These are phyloP conservation scores for Apotomis turbidana DNA, from an alignment of 2,888 invertebrate genomes.

Conservation along the genomic window DNA sequence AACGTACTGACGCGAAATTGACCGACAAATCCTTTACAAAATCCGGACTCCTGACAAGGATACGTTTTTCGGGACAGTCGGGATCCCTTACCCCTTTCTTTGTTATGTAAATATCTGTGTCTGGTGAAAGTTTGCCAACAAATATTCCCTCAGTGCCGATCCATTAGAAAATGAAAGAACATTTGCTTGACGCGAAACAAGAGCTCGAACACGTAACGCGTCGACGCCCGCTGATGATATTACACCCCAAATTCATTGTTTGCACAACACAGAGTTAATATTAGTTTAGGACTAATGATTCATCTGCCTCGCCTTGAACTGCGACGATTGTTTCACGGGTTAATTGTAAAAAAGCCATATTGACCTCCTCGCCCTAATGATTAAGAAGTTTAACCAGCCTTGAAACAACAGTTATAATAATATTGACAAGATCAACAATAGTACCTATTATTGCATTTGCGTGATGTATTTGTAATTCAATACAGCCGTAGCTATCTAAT, in stretches of 20 bases:
- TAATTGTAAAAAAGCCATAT: slow-evolving; percentile 25
- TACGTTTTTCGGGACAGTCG: slow-evolving; percentile 68
- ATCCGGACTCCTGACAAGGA: slow-evolving; percentile 71
- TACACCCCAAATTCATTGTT: slow-evolving; percentile 66
- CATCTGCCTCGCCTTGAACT: slow-evolving; percentile 62
- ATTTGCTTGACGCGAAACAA: slow-evolving; percentile 67
- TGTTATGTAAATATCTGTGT: slow-evolving; percentile 77
- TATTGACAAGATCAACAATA: slow-evolving; percentile 3
- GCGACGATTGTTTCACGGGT: slow-evolving; percentile 45
- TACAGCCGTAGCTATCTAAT: slow-evolving; percentile 17
- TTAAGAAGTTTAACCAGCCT: not conserved
- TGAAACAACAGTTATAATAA: slow-evolving; percentile 14
- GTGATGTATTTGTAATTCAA: slow-evolving; percentile 17
- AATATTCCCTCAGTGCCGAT: slow-evolving; percentile 70
- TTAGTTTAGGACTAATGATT: slow-evolving; percentile 78
- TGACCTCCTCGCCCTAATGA: slow-evolving; percentile 1
- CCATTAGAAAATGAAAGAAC: slow-evolving; percentile 80
- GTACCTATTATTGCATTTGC: slow-evolving; percentile 25
- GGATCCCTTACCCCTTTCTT: slow-evolving; percentile 71
- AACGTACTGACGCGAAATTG: slow-evolving; percentile 67
- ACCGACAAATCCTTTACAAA: slow-evolving; percentile 73
- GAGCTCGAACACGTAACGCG: slow-evolving; percentile 48
- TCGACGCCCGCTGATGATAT: slow-evolving; percentile 54
- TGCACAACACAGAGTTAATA: slow-evolving; percentile 67
- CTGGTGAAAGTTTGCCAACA: slow-evolving; percentile 72